Evolutionary conservation across 2,113 vertebrate species (phyloP), one percentile per base, ranked within the genome.

Genomic region (Crotalus viridis): DNA sequence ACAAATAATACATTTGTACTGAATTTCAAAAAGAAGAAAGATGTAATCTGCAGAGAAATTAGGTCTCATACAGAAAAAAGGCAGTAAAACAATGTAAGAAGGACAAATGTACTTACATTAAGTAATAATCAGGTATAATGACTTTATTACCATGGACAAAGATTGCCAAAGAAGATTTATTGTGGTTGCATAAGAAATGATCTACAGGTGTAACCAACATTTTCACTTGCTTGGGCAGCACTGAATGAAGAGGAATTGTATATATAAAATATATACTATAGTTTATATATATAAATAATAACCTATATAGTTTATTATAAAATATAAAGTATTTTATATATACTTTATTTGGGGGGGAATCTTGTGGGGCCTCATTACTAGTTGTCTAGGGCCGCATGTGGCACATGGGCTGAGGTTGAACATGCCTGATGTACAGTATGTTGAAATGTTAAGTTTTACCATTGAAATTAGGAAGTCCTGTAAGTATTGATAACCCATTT

Each of bases 1-100:
- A 87, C 48, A 91, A 81, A 56, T 22, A 56, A 89, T 93, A 39
- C 52, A 86, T 93, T 93, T 89, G 17, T 52, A 69, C 2, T 26
- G 87, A 89, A n/a, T 26, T 24, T 74, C 46, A 85, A 88, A 64
- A 46, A 64, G 64, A 48, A 17, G 64, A 15, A 74, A 91, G 46
- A 91, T 59, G 28, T 46, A 3, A 89, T 46, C 61, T 48, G 43
- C 55, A 86, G 39, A 56, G 81, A 54, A 90, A 88, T 74, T 56
- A 88, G 51, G 46, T 56, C 12, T 74, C 55, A 28, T 10, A 3
- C 46, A 52, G 86, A 22, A 51, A 52, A 59, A 46, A 93, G 55
- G 28, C 69, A 64, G 33, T 87, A 64, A 81, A 55, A 87, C 48
- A 59, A 51, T 64, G 43, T 6, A 26, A n/a, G n/a, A 51, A 91